phyloP scores from a whole-genome alignment of 1,140 invertebrate genomes.

The Magallana angulata region DNA sequence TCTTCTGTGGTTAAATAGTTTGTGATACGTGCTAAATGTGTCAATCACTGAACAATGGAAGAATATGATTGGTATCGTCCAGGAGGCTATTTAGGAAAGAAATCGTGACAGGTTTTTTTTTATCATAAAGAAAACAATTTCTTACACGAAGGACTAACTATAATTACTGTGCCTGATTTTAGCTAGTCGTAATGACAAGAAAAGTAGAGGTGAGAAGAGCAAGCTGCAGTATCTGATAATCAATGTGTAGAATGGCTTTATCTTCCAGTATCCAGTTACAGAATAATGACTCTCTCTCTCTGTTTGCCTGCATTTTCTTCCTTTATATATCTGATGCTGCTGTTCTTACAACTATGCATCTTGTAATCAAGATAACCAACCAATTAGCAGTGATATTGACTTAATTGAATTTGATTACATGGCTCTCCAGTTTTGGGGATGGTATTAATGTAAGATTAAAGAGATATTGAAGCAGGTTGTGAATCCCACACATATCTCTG shows the following conservation, averaged over 20 bases:
- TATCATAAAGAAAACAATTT: not conserved
- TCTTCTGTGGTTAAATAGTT: too few species aligned
- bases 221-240: not conserved
- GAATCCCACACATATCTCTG: too few species aligned
- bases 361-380: not conserved
- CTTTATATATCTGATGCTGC: not conserved
- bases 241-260: constrained; percentile 41
- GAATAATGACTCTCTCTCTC: not conserved
- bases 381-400: too few species aligned
- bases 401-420: not conserved
- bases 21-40: too few species aligned
- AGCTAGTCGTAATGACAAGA: not conserved
- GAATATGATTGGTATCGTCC: too few species aligned
- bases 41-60: too few species aligned
- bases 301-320: not conserved
- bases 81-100: too few species aligned
- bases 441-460: too few species aligned
- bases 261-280: not conserved
- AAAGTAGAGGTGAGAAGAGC: constrained; percentile 9
- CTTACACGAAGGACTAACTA: not conserved
- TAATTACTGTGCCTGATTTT: not conserved
- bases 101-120: too few species aligned
- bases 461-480: too few species aligned
- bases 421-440: not conserved
- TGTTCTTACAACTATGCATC: not conserved